These are phyloP conservation scores for Sebastolobus altivelis DNA, from an alignment of 2,797 vertebrate species.

Conservation along the genomic window DNA sequence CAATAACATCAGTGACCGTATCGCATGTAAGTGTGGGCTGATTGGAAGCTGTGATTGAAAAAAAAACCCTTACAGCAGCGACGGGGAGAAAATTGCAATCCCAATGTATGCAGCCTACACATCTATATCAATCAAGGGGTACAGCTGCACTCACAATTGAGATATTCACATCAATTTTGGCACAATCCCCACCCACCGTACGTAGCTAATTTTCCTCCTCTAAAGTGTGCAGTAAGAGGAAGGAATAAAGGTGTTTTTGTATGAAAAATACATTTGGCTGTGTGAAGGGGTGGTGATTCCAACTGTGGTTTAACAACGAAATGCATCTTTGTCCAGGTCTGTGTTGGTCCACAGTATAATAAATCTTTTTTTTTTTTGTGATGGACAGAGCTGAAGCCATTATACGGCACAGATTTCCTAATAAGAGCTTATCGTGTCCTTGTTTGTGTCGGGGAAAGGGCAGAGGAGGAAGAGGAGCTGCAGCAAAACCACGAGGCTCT, in stretches of 20 bases:
- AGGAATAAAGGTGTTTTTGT: slow-evolving; percentile 13
- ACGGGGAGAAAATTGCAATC: slow-evolving; percentile 50
- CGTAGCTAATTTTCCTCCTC: slow-evolving; percentile 26
- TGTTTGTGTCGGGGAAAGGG: slow-evolving; percentile 38
- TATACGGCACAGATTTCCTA: slow-evolving; percentile 17
- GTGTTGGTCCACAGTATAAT: slow-evolving; percentile 5
- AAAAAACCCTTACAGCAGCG: slow-evolving; percentile 33
- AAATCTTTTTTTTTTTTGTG: not conserved
- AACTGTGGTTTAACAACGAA: slow-evolving; percentile 12
- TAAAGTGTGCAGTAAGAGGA: slow-evolving; percentile 17
- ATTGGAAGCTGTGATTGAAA: slow-evolving; percentile 64
- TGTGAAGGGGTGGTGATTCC: not conserved
- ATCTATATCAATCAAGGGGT: slow-evolving; percentile 65
- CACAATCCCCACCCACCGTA: slow-evolving; percentile 33
- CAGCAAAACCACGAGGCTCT: not conserved
- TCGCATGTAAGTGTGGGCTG: slow-evolving; percentile 25
- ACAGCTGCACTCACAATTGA: slow-evolving; percentile 56
- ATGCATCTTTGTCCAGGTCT: slow-evolving; percentile 1
- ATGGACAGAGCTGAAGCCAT: slow-evolving; percentile 24
- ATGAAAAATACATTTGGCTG: slow-evolving; percentile 33
- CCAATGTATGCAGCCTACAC: slow-evolving; percentile 45
- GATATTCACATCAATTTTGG: slow-evolving; percentile 58
- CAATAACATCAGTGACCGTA: not conserved
- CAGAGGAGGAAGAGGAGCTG: slow-evolving; percentile 6
- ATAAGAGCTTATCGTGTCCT: slow-evolving; percentile 34